phyloP scores from a whole-genome alignment of 2,888 invertebrate species.

The Rhamnusium bicolor region DNA sequence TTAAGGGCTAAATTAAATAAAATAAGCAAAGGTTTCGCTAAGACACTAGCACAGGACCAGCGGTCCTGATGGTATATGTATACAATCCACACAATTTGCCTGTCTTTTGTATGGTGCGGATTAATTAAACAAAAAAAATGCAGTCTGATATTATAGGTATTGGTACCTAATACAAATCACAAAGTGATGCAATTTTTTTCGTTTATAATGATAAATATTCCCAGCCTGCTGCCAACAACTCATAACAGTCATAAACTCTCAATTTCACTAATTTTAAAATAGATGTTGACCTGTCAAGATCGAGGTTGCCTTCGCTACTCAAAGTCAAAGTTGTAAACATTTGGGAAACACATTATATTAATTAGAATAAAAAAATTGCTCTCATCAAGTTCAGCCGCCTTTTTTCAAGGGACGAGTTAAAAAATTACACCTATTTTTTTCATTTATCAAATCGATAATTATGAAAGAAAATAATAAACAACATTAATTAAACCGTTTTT shows the following conservation, averaged over 20 bases:
- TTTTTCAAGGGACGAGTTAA: neutral
- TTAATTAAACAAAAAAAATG: too few relatives aligned
- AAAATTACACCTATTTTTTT: too few relatives aligned
- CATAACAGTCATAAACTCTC: neutral
- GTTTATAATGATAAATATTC: neutral
- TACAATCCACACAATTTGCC: too few relatives aligned
- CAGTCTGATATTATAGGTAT: too few relatives aligned
- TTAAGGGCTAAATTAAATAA: too few relatives aligned
- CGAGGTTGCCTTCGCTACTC: neutral
- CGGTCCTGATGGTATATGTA: too few relatives aligned
- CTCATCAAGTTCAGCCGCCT: neutral
- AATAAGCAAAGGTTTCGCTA: too few relatives aligned
- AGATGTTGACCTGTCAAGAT: neutral
- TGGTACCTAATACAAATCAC: too few relatives aligned
- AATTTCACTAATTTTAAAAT: neutral
- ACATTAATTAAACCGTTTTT: slow-evolving; percentile 14
- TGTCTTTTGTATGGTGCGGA: too few relatives aligned
- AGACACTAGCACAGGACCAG: too few relatives aligned
- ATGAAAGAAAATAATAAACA: neutral
- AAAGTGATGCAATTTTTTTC: too few relatives aligned
- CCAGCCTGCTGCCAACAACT: neutral
- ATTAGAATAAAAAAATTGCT: neutral
- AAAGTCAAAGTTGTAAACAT: neutral
- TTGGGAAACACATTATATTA: neutral
- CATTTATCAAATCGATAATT: neutral